Evolutionary conservation across 2,113 vertebrate genomes (phyloP), one percentile per base, ranked within the genome.

Genomic region (Triplophysa siluroides): DNA sequence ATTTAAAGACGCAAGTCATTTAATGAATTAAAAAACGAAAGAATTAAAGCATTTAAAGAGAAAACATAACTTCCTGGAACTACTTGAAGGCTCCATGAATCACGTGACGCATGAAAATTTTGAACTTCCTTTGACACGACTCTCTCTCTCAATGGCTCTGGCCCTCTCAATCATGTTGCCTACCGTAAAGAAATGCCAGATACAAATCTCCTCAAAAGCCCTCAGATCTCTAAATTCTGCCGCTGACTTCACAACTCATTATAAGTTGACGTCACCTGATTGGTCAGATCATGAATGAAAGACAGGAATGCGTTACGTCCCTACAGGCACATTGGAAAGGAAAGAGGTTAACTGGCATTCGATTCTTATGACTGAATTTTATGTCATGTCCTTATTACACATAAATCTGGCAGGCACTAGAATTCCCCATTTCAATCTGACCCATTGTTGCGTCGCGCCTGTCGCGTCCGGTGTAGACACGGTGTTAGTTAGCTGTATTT

Each of bases 161-260:
- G 33, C 33, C 33, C 33, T 33, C 33, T 38, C 33, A 21, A 38
- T 14, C 33, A 13, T 13, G 60, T n/a, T 19, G 16, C 13, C 8
- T 5, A 13, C 26, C 3, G 13, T 26, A 13, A 29, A 29, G 23
- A 13, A 26, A 64, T 33, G 43, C 14, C 52, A 52, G 33, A 66
- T 75, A 23, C 62, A 67, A 71, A 75, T 75, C 47, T 67, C 70
- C n/a, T 67, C 33, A n/a, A 80, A 73, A 72, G 60, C 11, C 2
- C 47, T 50, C 47, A 38, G 68, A 79, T 13, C 23, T 71, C 60
- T 54, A 21, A 56, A 75, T 24, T 4, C 43, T 61, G 71, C 47
- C 26, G 26, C 19, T 26, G 50, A 65, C 38, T 63, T 63, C 23
- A 63, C 21, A 72, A 41, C 47, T 13, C 29, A 63, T 80, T 80